Base-by-base conservation (phyloP, 2,797 vertebrate species). In the Choloepus didactylus region DNA sequence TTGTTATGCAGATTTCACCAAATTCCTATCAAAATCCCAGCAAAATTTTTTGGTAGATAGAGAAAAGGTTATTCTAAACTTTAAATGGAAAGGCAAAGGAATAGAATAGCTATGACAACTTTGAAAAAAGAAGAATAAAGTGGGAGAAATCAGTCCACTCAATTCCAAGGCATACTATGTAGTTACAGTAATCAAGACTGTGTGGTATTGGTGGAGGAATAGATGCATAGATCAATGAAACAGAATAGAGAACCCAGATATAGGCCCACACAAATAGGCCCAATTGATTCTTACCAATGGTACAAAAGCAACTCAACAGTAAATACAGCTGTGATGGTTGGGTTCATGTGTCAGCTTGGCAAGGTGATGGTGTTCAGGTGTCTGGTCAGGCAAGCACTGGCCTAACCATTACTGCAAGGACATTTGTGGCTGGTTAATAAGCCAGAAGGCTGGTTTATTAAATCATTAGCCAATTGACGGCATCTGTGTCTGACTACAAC, bases 41-140 rank as follows among this genome's bases (percentile, higher is more conserved):
- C 10, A 91, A 64, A 15, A 64, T 35, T 12, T 41, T 73, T 35
- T 83, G 23, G 0, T 73, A 64, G 19, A 64, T 62, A 79, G 31
- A 38, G 41, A 66, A 35, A 62, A 67, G 12, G 69, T 46, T 4
- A 56, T 44, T 87, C 84, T 67, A 56, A 77, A 89, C 67, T 54
- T 31, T 62, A 64, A n/a, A 41, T 25, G 29, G 46, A 41, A 79
- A 89, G 8, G 11, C 35, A 67, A 69, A 54, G 29, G 3, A 56
- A 29, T 46, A 77, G 64, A 75, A 44, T 44, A 79, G 75, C 75
- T 89, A 66, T 56, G n/a, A 56, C n/a, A 64, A 69, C 44, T 89
- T 89, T 44, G 44, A 35, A 81, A 86, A 59, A 69, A 77, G 41
- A 94, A 27, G n/a, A 75, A 27, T 70, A 84, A 79, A 79, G 59